A percentile compares a stretch with the other conserved stretches of the same genome.
phyloP scores from a whole-genome alignment of 2,797 vertebrate species.

The Myotis findleyi region DNA sequence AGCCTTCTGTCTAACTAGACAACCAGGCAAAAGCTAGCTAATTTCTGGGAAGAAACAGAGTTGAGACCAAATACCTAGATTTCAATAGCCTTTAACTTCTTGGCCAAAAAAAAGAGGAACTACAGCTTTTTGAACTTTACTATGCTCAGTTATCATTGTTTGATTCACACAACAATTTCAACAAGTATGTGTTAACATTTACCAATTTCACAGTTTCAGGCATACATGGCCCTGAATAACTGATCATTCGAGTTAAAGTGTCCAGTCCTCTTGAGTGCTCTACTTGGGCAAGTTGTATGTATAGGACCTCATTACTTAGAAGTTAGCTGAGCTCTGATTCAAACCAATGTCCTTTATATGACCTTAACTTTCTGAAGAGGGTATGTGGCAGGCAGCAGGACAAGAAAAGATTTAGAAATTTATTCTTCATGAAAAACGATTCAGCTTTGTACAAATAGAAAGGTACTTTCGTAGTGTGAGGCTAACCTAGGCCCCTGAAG shows the following conservation, averaged over 20 bases:
- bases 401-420: background rate
- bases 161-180: slow-evolving; percentile 6
- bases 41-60: background rate
- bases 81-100: slow-evolving; percentile 9
- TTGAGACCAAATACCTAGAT: background rate
- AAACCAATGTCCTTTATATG: background rate
- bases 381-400: background rate
- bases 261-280: background rate
- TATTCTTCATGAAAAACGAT: background rate
- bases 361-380: background rate
- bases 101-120: background rate
- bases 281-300: background rate
- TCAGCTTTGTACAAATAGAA: background rate
- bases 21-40: background rate
- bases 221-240: background rate
- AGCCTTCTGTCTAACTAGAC: background rate
- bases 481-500: background rate
- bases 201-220: background rate
- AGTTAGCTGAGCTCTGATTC: background rate
- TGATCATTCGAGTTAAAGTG: background rate
- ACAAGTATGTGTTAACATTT: background rate
- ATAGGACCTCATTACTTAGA: background rate
- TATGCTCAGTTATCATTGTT: background rate
- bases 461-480: background rate
- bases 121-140: background rate